Base-by-base conservation (phyloP, 2,797 vertebrate genomes). In the Artibeus jamaicensis region DNA sequence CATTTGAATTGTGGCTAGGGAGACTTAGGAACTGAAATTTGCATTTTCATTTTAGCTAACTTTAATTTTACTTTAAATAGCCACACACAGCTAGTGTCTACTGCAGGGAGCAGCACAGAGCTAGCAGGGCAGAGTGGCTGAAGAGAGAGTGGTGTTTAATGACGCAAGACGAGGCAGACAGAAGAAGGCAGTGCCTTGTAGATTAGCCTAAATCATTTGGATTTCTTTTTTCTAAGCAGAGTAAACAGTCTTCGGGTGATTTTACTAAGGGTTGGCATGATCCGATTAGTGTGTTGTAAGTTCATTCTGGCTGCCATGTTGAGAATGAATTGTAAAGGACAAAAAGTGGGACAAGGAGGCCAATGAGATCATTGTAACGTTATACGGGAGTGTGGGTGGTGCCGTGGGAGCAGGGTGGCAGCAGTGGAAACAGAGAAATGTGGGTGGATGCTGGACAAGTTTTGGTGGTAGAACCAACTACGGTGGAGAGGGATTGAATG, bases 161-260 rank as follows among this genome's bases (percentile, higher is more conserved):
- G 2, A 16, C 0, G 1, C 16, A 15, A 55, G 48, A 26, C 5
- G 3, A 46, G 5, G 21, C 2, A 21, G 68, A 24, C 1, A 22
- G 70, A 46, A 34, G 62, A 53, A 67, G 55, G 21, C 15, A 44
- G 67, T 67, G 65, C 46, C 84, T 79, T 68, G n/a, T 83, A 48
- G 68, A 12, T 74, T 39, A 50, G 37, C 42, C 19, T n/a, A 83
- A n/a, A n/a, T 29, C 3, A 1, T 53, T 34, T 44, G n/a, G 7
- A 6, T 62, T 73, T 34, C 37, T 79, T 77, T n/a, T 67, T 32
- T 48, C 70, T 48, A 84, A 59, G 87, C 37, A 22, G 29, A 82
- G 62, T 32, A 1, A 7, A 39, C 48, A 95, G 62, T 26, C 32
- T 70, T 78, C 26, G 37, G 81, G 34, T 85, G 84, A 34, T n/a